phyloP scores from a whole-genome alignment of 2,113 vertebrate species.

The Phylloscopus whistleri region DNA sequence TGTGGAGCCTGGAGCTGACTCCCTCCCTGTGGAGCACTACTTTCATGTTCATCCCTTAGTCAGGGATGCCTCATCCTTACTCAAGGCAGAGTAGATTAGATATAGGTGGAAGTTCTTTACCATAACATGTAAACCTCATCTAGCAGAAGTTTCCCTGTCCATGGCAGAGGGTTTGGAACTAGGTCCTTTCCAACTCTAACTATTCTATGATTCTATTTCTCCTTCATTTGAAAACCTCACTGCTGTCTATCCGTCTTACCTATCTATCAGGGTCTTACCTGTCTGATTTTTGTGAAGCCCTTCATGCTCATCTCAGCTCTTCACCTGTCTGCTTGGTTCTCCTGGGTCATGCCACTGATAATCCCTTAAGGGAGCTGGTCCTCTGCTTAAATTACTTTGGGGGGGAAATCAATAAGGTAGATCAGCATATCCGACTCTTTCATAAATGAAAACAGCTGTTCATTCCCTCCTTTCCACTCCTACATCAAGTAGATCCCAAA shows the following conservation, averaged over 20 bases:
- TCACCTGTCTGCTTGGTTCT: neutral
- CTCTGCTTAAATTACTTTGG: neutral
- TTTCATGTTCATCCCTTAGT: neutral
- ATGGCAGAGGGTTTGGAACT: no score
- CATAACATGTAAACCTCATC: neutral
- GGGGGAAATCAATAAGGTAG: neutral
- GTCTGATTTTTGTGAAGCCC: neutral
- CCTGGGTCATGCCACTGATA: neutral
- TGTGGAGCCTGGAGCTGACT: neutral
- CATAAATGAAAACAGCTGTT: neutral
- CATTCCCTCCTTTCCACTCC: neutral
- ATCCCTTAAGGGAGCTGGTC: neutral
- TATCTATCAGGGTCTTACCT: neutral
- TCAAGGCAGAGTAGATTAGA: neutral
- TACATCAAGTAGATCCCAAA: neutral
- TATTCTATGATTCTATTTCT: neutral
- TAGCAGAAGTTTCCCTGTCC: neutral
- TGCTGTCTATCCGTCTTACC: neutral
- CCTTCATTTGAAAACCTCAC: neutral
- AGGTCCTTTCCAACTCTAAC: no score
- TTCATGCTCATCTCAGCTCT: neutral
- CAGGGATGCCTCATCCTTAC: neutral
- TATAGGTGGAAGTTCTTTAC: neutral
- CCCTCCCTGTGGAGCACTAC: neutral
- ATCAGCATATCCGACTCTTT: neutral